Percentiles rank a stretch among this genome's conserved stretches.
phyloP scores from a whole-genome alignment of 2,797 vertebrate species.

The Philypnodon macrostomus region DNA sequence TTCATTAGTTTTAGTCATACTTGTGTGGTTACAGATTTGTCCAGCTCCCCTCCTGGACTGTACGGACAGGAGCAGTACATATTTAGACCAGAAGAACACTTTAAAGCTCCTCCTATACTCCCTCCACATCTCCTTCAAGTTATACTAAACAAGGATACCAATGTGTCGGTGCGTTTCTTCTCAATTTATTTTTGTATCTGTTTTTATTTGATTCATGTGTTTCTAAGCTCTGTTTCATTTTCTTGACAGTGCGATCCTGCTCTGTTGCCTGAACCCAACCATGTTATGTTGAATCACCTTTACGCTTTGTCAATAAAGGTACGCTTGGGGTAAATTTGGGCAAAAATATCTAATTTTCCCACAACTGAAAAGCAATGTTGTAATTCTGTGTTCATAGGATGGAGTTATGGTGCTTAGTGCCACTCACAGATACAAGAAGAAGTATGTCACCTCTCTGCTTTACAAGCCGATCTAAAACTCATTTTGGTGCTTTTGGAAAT shows the following conservation, averaged over 20 bases:
- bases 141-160: conserved; percentile 98
- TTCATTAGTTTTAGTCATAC: no score
- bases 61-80: conserved; percentile 91
- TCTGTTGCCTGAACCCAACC: conserved; percentile 93
- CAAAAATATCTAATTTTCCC: not conserved
- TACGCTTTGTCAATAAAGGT: conserved; percentile 98
- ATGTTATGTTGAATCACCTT: conserved; percentile 97
- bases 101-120: conserved; percentile 94
- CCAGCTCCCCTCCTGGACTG: conserved; percentile 93
- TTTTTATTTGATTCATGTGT: conserved; percentile 1
- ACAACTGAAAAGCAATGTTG: not conserved
- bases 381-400: conserved; percentile 74
- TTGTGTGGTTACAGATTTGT: conserved; percentile 81
- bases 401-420: conserved; percentile 97
- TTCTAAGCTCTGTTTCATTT: conserved; percentile 9
- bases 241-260: conserved; percentile 90
- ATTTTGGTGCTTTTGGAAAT: conserved; percentile 27
- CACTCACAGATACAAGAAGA: conserved; percentile 97
- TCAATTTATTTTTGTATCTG: not conserved
- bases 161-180: conserved; percentile 85
- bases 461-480: conserved; percentile 91
- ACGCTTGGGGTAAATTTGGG: conserved; percentile 27
- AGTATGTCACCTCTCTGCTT: conserved; percentile 95
- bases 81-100: conserved; percentile 91
- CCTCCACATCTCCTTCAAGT: conserved; percentile 97